phyloP scores from a whole-genome alignment of 1,140 invertebrate genomes.

The Drosophila lowei region DNA sequence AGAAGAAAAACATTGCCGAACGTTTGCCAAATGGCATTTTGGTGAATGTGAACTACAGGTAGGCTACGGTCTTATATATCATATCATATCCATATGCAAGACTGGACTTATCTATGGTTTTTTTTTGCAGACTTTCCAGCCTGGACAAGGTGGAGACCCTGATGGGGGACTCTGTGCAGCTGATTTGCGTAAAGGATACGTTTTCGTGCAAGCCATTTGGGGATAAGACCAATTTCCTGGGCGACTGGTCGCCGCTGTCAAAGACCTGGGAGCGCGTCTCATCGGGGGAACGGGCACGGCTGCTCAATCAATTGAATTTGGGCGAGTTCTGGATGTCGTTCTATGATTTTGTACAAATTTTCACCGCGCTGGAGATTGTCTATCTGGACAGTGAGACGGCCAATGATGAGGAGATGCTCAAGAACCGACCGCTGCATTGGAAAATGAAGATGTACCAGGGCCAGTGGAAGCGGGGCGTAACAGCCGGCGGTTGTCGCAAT shows the following conservation, averaged over 20 bases:
- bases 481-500: slow-evolving; percentile 95
- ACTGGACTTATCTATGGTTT: too few relatives aligned
- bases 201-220: slow-evolving; percentile 84
- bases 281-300: slow-evolving; percentile 88
- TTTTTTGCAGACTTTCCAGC: slow-evolving; percentile 86
- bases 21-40: slow-evolving; percentile 92
- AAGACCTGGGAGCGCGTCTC: slow-evolving; percentile 91
- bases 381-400: slow-evolving; percentile 94
- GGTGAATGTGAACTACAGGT: slow-evolving; percentile 84
- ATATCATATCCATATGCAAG: slow-evolving; percentile 85
- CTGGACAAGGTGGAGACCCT: slow-evolving; percentile 91
- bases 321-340: slow-evolving; percentile 96
- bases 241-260: slow-evolving; percentile 88
- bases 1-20: slow-evolving; percentile 87
- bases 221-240: slow-evolving; percentile 88
- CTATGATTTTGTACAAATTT: slow-evolving; percentile 92
- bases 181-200: slow-evolving; percentile 89
- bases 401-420: slow-evolving; percentile 91
- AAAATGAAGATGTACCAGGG: slow-evolving; percentile 93
- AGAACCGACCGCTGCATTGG: slow-evolving; percentile 90
- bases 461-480: slow-evolving; percentile 94
- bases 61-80: neutral
- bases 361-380: slow-evolving; percentile 92
- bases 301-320: slow-evolving; percentile 87
- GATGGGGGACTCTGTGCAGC: slow-evolving; percentile 88